Conservation (phyloP, 2,113 vertebrate genomes). For the Rallus limicola region DNA sequence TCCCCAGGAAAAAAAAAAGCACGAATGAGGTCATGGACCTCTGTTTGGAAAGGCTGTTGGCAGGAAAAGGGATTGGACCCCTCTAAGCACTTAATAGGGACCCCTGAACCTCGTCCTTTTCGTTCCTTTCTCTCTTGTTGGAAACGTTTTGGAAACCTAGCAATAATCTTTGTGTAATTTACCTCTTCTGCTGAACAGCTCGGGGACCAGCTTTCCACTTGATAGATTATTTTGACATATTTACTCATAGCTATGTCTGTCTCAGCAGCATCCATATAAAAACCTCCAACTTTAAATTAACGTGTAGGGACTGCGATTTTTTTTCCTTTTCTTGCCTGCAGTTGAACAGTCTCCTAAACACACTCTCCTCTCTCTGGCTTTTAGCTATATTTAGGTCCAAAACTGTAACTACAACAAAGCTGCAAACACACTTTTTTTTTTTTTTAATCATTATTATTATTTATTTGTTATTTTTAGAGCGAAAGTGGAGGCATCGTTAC, state of each 20-base stretch:
- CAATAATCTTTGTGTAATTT: conserved; percentile 19
- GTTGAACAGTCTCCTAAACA: neutral
- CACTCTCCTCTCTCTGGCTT: neutral
- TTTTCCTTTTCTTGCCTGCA: neutral
- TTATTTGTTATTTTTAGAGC: neutral
- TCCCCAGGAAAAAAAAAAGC: too few species aligned
- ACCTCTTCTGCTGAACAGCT: conserved; percentile 27
- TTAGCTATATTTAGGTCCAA: neutral
- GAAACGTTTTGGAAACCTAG: neutral
- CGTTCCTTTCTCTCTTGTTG: neutral
- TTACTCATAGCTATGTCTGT: conserved; percentile 73
- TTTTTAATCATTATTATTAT: too few species aligned
- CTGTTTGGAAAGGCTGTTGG: fast-evolving
- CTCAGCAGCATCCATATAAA: conserved; percentile 68
- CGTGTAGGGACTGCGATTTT: neutral
- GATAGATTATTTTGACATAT: conserved; percentile 77
- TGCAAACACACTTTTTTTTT: neutral
- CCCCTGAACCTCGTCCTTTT: neutral
- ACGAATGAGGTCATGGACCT: neutral
- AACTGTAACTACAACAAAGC: neutral
- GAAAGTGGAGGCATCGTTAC: fast-evolving
- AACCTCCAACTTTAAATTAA: conserved; percentile 64
- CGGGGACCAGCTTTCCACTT: conserved; percentile 59
- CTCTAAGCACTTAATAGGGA: neutral
- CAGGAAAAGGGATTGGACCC: neutral